Evolutionary conservation across 2,888 invertebrate species (phyloP).

Genomic region (Caenorhabditis becei): DNA sequence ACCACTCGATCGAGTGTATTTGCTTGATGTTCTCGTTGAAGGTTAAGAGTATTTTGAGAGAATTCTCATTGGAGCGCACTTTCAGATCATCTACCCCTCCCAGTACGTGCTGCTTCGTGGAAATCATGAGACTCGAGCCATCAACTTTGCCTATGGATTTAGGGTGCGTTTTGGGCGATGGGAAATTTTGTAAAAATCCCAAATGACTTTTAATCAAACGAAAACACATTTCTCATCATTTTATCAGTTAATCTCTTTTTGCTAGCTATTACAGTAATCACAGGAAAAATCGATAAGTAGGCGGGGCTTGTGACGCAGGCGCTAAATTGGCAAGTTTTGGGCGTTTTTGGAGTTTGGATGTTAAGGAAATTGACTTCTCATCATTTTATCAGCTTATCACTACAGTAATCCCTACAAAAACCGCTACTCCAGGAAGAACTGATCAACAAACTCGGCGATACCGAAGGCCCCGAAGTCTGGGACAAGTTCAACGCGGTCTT

Average conservation of each 20-base stretch:
- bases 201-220: too few species aligned
- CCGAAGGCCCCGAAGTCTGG: constrained; percentile 45
- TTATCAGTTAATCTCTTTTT: too few species aligned
- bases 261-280: too few species aligned
- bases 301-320: too few species aligned
- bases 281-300: too few species aligned
- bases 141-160: constrained; percentile 68
- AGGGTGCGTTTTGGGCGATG: background rate
- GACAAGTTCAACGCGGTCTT: constrained; percentile 61
- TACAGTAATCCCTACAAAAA: too few species aligned
- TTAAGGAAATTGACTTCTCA: too few species aligned
- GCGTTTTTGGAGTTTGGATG: too few species aligned
- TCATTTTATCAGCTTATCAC: too few species aligned
- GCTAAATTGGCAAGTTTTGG: too few species aligned
- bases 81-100: constrained; percentile 31
- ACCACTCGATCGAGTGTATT: constrained; percentile 59
- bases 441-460: constrained; percentile 24
- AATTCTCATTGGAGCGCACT: background rate
- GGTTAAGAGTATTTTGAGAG: background rate
- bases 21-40: constrained; percentile 61
- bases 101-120: constrained; percentile 61
- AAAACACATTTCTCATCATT: too few species aligned
- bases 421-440: constrained; percentile 23
- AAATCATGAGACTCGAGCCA: constrained; percentile 63
- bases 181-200: background rate